phyloP scores from a whole-genome alignment of 2,888 invertebrate genomes.

The Chromoteleia sp. region DNA sequence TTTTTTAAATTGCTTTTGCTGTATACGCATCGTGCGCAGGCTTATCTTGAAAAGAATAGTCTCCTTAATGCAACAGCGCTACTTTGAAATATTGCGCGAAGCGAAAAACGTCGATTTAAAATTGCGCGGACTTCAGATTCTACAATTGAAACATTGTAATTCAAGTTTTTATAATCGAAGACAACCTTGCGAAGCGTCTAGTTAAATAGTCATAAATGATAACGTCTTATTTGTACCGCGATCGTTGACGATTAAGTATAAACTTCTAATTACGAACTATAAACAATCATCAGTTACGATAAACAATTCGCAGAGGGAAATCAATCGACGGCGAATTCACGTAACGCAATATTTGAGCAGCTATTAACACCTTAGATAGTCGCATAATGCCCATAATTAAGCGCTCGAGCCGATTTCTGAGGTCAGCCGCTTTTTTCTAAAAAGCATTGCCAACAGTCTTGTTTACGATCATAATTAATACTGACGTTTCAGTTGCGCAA shows the following conservation, averaged over 20 bases:
- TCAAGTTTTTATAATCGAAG: neutral
- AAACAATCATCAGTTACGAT: constrained; percentile 2
- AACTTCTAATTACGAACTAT: neutral
- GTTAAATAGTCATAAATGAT: constrained; percentile 21
- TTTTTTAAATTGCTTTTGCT: no score
- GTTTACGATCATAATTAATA: constrained; percentile 7
- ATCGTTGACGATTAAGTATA: constrained; percentile 16
- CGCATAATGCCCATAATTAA: constrained; percentile 23
- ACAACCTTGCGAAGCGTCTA: constrained; percentile 11
- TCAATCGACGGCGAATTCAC: constrained; percentile 11
- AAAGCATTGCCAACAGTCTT: neutral
- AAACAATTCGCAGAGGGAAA: constrained; percentile 21
- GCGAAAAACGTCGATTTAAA: no score
- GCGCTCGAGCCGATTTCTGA: constrained; percentile 4
- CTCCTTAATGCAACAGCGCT: no score
- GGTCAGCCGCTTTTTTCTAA: constrained; percentile 10
- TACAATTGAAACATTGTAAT: neutral
- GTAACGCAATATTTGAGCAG: constrained; percentile 13
- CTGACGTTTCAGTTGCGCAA: constrained; percentile 29
- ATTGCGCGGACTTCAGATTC: no score
- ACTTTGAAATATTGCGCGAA: no score
- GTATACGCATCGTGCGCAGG: no score
- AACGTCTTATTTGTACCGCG: constrained; percentile 17
- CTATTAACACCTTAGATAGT: constrained; percentile 38
- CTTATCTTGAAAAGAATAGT: no score